Conservation (phyloP, 2,113 vertebrate genomes). For the Lampris incognitus region DNA sequence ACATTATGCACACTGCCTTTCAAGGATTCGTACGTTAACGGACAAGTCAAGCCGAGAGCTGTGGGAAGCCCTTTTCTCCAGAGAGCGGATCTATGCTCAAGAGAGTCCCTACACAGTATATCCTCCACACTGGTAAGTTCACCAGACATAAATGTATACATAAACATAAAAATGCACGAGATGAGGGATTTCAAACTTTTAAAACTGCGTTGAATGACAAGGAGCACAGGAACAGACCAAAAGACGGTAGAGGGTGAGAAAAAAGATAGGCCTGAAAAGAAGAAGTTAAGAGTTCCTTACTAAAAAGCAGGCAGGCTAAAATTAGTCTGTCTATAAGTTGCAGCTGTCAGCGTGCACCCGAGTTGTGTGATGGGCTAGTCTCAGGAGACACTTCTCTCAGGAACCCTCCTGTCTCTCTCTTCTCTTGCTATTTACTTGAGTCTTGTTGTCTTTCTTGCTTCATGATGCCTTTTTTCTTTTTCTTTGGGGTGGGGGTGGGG, state of each 20-base stretch:
- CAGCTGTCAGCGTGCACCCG: constrained; percentile 57
- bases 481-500: neutral
- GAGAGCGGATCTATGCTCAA: neutral
- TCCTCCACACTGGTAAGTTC: constrained; percentile 39
- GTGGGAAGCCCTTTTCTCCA: constrained; percentile 10
- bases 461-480: constrained; percentile 54
- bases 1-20: neutral
- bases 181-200: constrained; percentile 6
- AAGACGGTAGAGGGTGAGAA: constrained; percentile 54
- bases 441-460: constrained; percentile 51
- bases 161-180: constrained; percentile 39
- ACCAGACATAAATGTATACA: constrained; percentile 5
- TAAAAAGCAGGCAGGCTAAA: constrained; percentile 66
- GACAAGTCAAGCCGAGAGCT: neutral
- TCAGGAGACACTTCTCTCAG: constrained; percentile 66
- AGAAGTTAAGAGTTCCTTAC: constrained; percentile 68
- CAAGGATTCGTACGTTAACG: constrained; percentile 7
- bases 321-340: constrained; percentile 56
- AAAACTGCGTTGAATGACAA: neutral
- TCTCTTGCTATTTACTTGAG: too few relatives aligned
- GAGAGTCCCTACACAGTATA: constrained; percentile 8
- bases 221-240: constrained; percentile 38
- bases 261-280: constrained; percentile 58
- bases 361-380: constrained; percentile 31
- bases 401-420: constrained; percentile 51